Percentiles rank a stretch among this genome's conserved stretches.
Evolutionary conservation across 2,888 invertebrate species (phyloP).

Genomic region (Diaprepes abbreviatus): DNA sequence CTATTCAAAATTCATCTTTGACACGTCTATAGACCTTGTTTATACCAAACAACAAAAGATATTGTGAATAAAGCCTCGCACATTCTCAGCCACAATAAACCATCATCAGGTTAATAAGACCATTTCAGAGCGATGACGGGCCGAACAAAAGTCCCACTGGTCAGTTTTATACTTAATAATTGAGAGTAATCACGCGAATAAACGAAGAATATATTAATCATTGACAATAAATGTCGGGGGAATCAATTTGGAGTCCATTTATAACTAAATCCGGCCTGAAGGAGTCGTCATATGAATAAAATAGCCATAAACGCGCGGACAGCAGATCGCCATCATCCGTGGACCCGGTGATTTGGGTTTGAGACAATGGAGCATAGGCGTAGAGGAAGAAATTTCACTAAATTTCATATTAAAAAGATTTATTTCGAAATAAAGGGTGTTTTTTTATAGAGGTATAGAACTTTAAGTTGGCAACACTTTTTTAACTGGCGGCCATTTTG

Average conservation of each 20-base stretch:
- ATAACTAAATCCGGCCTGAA: constrained; percentile 64
- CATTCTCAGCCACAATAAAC: constrained; percentile 23
- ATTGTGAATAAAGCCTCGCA: constrained; percentile 11
- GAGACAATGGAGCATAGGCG: constrained; percentile 20
- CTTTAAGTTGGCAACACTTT: no score
- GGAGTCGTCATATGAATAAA: constrained; percentile 66
- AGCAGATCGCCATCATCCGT: constrained; percentile 46
- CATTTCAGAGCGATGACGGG: constrained; percentile 29
- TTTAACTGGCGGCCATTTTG: no score
- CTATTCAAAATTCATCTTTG: neutral
- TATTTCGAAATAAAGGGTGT: no score
- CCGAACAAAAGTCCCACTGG: constrained; percentile 36
- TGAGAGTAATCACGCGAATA: constrained; percentile 48
- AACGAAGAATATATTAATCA: constrained; percentile 61
- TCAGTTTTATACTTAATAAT: constrained; percentile 46
- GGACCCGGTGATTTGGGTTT: constrained; percentile 30
- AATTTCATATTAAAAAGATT: no score
- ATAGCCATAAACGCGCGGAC: constrained; percentile 64
- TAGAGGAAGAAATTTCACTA: no score
- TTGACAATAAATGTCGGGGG: constrained; percentile 60
- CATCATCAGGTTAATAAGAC: constrained; percentile 37
- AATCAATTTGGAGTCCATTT: constrained; percentile 66
- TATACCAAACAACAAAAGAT: constrained; percentile 17
- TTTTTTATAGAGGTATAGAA: no score
- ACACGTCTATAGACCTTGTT: constrained; percentile 14